Percentiles rank a stretch among this genome's conserved stretches.
Evolutionary conservation across 1,140 invertebrate species (phyloP).

Genomic region (Pogonomyrmex barbatus): DNA sequence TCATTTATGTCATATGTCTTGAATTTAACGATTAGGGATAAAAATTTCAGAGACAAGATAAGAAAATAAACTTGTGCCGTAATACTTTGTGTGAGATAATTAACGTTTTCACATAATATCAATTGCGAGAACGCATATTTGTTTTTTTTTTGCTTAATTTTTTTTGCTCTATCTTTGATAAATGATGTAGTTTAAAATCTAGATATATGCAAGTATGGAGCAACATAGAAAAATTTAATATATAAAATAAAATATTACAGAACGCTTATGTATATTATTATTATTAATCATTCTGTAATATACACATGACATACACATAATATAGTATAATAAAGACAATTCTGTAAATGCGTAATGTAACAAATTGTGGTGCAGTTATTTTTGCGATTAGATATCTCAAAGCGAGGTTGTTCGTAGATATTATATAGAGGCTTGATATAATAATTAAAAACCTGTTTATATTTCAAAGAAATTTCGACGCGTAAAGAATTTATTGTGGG

Average conservation of each 20-base stretch:
- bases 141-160: not conserved
- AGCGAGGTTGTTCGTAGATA: not conserved
- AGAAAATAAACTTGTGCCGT: slow-evolving; percentile 27
- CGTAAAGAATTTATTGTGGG: not conserved
- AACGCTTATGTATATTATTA: too few relatives aligned
- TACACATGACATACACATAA: not conserved
- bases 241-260: not conserved
- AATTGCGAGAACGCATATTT: not conserved
- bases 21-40: not conserved
- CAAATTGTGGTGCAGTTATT: not conserved
- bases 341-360: not conserved
- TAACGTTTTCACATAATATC: not conserved
- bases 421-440: not conserved
- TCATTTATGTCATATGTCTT: slow-evolving; percentile 7
- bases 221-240: not conserved
- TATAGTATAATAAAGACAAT: not conserved
- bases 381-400: slow-evolving; percentile 9
- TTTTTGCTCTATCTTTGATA: not conserved
- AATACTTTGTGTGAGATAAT: not conserved
- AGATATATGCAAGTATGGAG: not conserved
- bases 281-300: not conserved
- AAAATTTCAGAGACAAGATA: slow-evolving; percentile 17
- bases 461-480: slow-evolving; percentile 6
- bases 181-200: not conserved
- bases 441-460: slow-evolving; percentile 2